These are phyloP conservation scores for Heliconius aoede DNA, from an alignment of 2,888 invertebrate species.

Conservation along the genomic window DNA sequence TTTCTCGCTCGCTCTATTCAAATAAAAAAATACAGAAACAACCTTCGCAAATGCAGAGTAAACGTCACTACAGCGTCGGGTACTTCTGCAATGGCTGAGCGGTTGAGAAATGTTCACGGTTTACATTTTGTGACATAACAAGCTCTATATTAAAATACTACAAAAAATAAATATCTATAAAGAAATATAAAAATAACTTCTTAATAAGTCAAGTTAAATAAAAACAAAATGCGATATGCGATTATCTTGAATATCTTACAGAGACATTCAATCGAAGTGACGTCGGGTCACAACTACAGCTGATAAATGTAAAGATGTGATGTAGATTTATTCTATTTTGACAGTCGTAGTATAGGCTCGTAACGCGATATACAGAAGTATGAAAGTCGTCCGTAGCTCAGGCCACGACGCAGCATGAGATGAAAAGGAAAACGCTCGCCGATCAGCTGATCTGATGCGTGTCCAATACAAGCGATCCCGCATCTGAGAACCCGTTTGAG, in stretches of 20 bases:
- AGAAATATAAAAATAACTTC: neutral
- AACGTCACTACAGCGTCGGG: slow-evolving; percentile 23
- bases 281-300: slow-evolving; percentile 43
- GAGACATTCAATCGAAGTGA: slow-evolving; percentile 26
- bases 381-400: slow-evolving; percentile 58
- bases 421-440: slow-evolving; percentile 74
- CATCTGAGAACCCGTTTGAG: slow-evolving; percentile 70
- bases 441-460: slow-evolving; percentile 79
- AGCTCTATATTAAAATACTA: slow-evolving; percentile 26
- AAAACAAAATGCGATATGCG: slow-evolving; percentile 34
- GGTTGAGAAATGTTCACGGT: slow-evolving; percentile 31
- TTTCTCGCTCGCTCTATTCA: neutral
- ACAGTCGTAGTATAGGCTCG: slow-evolving; percentile 34
- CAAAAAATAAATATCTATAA: neutral
- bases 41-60: slow-evolving; percentile 17
- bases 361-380: slow-evolving; percentile 57
- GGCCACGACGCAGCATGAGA: slow-evolving; percentile 60
- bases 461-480: slow-evolving; percentile 57
- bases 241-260: no score
- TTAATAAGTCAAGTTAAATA: neutral
- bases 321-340: slow-evolving; percentile 68
- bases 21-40: neutral
- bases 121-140: slow-evolving; percentile 45
- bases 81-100: slow-evolving; percentile 30
- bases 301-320: slow-evolving; percentile 49